A percentile compares a stretch with the other conserved stretches of the same genome.
phyloP scores from a whole-genome alignment of 1,140 invertebrate species.

The Augochlora pura region DNA sequence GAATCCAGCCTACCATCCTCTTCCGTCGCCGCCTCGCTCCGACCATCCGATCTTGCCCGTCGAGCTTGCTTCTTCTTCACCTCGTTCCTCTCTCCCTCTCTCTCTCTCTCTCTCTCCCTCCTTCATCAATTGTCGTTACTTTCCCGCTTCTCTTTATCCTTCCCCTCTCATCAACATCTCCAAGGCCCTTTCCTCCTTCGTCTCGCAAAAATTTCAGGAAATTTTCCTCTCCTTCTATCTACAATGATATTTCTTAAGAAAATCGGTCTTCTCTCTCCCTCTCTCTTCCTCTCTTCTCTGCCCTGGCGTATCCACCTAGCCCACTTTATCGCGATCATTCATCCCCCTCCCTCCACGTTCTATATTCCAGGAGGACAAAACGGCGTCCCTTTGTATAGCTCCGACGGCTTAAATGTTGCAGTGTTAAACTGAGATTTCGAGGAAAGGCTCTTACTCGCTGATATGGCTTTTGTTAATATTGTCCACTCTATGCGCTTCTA shows the following conservation, averaged over 20 bases:
- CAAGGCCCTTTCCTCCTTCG: background rate
- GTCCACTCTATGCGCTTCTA: background rate
- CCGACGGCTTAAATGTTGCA: background rate
- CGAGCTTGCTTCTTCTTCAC: constrained; percentile 39
- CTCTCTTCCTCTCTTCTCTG: background rate
- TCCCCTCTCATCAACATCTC: constrained; percentile 21
- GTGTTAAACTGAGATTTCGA: background rate
- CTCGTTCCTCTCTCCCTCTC: constrained; percentile 36
- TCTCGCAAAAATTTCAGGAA: constrained; percentile 35
- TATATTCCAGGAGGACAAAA: background rate
- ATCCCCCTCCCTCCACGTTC: background rate
- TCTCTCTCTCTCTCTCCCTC: constrained; percentile 29
- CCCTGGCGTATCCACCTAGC: background rate
- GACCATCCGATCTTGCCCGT: constrained; percentile 55
- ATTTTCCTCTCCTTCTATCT: constrained; percentile 28
- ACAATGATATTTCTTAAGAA: constrained; percentile 14
- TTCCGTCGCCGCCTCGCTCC: constrained; percentile 15
- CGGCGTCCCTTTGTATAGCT: background rate
- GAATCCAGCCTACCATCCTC: constrained; percentile 72
- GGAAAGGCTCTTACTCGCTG: background rate
- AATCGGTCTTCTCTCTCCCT: background rate
- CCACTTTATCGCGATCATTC: background rate
- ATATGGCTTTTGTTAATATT: background rate
- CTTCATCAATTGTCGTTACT: constrained; percentile 3
- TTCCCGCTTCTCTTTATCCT: background rate